Percentiles rank a stretch among this genome's conserved stretches.
These are phyloP conservation scores for Bombus breviceps DNA, from an alignment of 1,140 invertebrate species.

Conservation along the genomic window DNA sequence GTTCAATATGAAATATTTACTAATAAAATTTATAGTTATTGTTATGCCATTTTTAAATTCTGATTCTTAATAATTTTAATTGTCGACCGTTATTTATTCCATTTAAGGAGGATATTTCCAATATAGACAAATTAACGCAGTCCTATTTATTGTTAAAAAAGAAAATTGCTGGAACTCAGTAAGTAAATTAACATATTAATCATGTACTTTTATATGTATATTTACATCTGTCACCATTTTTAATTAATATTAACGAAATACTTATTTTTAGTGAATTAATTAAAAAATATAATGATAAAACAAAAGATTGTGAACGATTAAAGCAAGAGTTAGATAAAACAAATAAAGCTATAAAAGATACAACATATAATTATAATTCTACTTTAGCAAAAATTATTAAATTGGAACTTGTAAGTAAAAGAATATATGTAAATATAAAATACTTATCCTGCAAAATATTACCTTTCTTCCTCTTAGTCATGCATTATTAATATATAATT, in stretches of 20 bases:
- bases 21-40: neutral
- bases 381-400: conserved; percentile 57
- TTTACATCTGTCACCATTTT: neutral
- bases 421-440: neutral
- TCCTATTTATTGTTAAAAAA: conserved; percentile 64
- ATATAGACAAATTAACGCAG: conserved; percentile 55
- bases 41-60: neutral
- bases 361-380: conserved; percentile 57
- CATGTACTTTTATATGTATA: neutral
- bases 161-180: conserved; percentile 72
- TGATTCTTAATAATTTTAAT: neutral
- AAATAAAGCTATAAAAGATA: conserved; percentile 45
- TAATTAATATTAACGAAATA: conserved; percentile 10
- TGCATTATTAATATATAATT: neutral
- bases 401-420: conserved; percentile 66
- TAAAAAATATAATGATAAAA: conserved; percentile 67
- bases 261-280: conserved; percentile 68
- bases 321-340: conserved; percentile 52
- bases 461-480: neutral
- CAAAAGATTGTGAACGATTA: conserved; percentile 64
- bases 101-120: conserved; percentile 52
- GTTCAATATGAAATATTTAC: too few relatives aligned
- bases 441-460: neutral
- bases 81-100: conserved; percentile 4
- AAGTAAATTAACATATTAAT: conserved; percentile 46